Evolutionary conservation across 2,113 vertebrate species (phyloP), one percentile per base, ranked within the genome.

Genomic region (Orthochromis malagaraziensis): DNA sequence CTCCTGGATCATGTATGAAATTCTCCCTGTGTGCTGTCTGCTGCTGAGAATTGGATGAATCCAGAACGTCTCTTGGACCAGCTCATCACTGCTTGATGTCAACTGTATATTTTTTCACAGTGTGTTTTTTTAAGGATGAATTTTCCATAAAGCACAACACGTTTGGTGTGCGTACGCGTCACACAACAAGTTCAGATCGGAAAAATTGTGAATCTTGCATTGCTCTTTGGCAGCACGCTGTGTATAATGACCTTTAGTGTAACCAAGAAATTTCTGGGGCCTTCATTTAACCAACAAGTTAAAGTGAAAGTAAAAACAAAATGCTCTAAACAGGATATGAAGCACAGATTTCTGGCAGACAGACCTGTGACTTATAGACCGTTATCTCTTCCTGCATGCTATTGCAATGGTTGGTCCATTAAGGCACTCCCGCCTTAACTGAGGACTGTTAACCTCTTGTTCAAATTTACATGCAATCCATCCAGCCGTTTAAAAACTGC

Each of bases 101-200:
- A 7, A 63, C 17, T 3, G 58, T 35, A 2, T 19, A 58, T 63
- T 63, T 35, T 19, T 35, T 63, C 58, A 58, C 13, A 19, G 29
- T 2, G 31, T 33, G 16, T n/a, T 63, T 12, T 35, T 63, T 35
- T n/a, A 35, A 35, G 31, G 17, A 12, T 63, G 31, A 35, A 63
- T 63, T 35, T 35, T 63, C 6, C 17, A 31, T 35, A 35, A 63
- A 63, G 31, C 31, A 2, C 60, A 65, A 65, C 31, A 2, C 6
- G 6, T 35, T 35, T 35, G 0, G 17, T 35, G 58, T 63, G 1
- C 1, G 1, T 0, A 11, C 8, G 19, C 4, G 5, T 19, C 58
- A 63, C 29, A 19, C 4, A 0, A 63, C 58, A 19, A n/a, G 31
- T 63, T 63, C 58, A n/a, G 58, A 35, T 11, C 0, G 0, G 31